Percentiles rank a stretch among this genome's conserved stretches.
These are phyloP conservation scores for Pelodiscus sinensis DNA, from an alignment of 2,113 vertebrate genomes.

Conservation along the genomic window DNA sequence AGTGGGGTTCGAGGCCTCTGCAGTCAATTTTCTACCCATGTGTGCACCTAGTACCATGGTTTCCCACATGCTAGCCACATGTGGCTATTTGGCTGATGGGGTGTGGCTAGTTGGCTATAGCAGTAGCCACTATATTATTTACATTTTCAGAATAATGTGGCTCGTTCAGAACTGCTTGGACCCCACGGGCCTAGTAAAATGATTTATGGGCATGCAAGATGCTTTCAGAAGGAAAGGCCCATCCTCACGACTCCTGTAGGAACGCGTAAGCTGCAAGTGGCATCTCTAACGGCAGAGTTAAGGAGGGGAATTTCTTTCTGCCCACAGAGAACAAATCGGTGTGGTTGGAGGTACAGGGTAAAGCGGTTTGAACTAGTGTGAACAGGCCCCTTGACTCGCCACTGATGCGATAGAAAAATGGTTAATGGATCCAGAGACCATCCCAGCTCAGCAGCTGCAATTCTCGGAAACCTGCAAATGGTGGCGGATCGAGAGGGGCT, in stretches of 20 bases:
- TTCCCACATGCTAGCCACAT: no score
- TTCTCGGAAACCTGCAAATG: no score
- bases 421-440: neutral
- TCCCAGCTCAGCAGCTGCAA: neutral
- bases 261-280: neutral
- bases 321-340: neutral
- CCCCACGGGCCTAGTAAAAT: neutral
- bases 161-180: no score
- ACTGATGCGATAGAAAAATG: neutral
- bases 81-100: no score
- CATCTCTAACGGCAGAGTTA: neutral
- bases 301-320: neutral
- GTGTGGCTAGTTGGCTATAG: no score
- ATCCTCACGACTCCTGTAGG: neutral
- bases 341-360: neutral
- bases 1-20: neutral
- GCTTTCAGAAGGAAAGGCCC: neutral
- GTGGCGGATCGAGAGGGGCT: no score
- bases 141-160: no score
- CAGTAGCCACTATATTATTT: no score
- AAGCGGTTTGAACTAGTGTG: neutral
- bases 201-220: neutral
- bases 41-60: no score
- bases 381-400: neutral
- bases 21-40: neutral